Percentiles rank a stretch among this genome's conserved stretches.
Evolutionary conservation across 2,113 vertebrate species (phyloP).

Genomic region (Esox niger): DNA sequence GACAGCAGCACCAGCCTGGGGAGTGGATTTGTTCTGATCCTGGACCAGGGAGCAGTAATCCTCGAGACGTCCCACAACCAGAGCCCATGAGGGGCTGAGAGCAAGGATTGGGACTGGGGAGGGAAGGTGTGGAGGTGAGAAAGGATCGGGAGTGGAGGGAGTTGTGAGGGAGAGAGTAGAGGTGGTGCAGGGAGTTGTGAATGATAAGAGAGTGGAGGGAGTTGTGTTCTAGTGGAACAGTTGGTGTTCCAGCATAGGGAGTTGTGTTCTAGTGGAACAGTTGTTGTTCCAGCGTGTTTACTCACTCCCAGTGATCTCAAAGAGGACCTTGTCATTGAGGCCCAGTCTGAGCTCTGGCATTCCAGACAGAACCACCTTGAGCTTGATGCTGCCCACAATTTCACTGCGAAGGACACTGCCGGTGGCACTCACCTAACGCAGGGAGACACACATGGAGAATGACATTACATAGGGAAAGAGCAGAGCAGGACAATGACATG

Average conservation of each 20-base stretch:
- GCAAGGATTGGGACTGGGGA: conserved; percentile 15
- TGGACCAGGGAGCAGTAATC: conserved; percentile 29
- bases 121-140: conserved; percentile 5
- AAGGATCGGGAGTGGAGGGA: conserved; percentile 5
- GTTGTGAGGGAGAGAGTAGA: conserved; percentile 10
- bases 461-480: too few species aligned
- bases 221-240: neutral
- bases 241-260: too few species aligned
- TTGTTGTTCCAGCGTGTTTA: too few species aligned
- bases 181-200: neutral
- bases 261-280: neutral
- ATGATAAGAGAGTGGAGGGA: conserved; percentile 1
- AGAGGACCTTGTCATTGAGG: conserved; percentile 90
- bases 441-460: neutral
- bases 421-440: conserved; percentile 81
- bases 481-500: too few species aligned
- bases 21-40: conserved; percentile 56
- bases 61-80: neutral
- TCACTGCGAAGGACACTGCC: conserved; percentile 87
- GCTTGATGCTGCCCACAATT: conserved; percentile 85
- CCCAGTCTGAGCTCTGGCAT: conserved; percentile 91
- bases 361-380: conserved; percentile 87
- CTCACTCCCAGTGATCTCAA: conserved; percentile 91
- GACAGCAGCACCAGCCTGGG: conserved; percentile 53
- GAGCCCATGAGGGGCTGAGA: neutral